Evolutionary conservation across 2,113 vertebrate species (phyloP).

Genomic region (Oceanodroma tethys): DNA sequence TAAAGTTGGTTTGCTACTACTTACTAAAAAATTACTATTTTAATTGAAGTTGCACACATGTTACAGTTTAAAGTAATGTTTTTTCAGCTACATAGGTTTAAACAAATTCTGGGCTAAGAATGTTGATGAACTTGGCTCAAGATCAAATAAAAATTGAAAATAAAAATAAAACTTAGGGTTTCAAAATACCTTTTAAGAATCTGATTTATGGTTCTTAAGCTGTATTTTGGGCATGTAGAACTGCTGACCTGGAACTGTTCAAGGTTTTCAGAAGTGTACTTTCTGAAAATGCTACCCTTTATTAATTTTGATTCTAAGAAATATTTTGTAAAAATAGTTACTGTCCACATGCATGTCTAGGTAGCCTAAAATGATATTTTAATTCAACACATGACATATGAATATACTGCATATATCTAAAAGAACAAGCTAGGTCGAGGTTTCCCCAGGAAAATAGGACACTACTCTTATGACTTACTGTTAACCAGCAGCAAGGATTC

Average conservation of each 20-base stretch:
- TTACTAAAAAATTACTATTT: background rate
- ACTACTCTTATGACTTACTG: background rate
- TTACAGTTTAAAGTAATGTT: background rate
- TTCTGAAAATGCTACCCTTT: background rate
- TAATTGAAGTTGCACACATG: background rate
- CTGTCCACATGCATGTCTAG: background rate
- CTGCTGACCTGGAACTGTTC: background rate
- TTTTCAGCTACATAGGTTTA: background rate
- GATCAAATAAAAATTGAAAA: background rate
- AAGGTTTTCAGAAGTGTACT: background rate
- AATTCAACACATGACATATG: background rate
- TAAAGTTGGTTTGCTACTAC: background rate
- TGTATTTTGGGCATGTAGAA: background rate
- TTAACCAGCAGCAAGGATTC: background rate
- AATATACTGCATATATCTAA: background rate
- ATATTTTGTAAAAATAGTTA: background rate
- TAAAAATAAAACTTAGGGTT: background rate
- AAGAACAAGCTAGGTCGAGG: background rate
- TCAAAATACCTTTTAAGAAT: background rate
- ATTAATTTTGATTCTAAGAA: background rate
- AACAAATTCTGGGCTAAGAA: background rate
- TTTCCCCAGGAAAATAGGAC: background rate
- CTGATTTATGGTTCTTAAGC: background rate
- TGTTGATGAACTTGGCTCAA: background rate
- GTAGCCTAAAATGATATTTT: background rate